phyloP scores from a whole-genome alignment of 2,113 vertebrate genomes.

The Entomyzon cyanotis region DNA sequence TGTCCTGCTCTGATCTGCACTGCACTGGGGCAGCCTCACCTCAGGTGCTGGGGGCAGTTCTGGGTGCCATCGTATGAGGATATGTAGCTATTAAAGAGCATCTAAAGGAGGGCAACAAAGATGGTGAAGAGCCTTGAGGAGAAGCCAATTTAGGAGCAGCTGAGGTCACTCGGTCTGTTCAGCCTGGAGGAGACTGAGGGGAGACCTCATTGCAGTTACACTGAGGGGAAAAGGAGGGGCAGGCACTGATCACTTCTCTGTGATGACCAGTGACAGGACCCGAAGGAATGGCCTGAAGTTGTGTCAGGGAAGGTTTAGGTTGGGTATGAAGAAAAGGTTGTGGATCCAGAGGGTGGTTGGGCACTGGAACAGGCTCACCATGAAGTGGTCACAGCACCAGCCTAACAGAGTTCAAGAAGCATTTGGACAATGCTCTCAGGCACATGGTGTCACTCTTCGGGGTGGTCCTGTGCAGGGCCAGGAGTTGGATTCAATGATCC shows the following conservation, averaged over 20 bases:
- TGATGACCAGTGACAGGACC: background rate
- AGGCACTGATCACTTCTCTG: background rate
- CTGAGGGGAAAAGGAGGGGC: background rate
- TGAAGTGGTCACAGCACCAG: background rate
- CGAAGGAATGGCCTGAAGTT: background rate
- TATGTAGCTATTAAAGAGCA: background rate
- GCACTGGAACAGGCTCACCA: background rate
- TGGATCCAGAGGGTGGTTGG: background rate
- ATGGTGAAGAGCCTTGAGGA: background rate
- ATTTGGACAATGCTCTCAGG: background rate
- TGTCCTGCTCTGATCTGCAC: fast-evolving
- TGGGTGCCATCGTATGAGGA: background rate
- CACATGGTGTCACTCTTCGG: background rate
- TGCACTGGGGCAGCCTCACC: fast-evolving
- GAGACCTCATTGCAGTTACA: background rate
- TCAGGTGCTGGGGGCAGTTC: fast-evolving
- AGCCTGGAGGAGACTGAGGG: background rate
- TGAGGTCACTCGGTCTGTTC: background rate
- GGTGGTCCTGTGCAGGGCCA: background rate
- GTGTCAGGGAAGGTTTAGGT: background rate
- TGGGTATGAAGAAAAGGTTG: background rate
- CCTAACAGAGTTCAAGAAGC: background rate
- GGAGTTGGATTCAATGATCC: background rate
- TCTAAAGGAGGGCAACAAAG: fast-evolving
- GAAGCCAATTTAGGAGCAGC: fast-evolving